Evolutionary conservation across 1,140 invertebrate species (phyloP).

Genomic region (Idris sp.): DNA sequence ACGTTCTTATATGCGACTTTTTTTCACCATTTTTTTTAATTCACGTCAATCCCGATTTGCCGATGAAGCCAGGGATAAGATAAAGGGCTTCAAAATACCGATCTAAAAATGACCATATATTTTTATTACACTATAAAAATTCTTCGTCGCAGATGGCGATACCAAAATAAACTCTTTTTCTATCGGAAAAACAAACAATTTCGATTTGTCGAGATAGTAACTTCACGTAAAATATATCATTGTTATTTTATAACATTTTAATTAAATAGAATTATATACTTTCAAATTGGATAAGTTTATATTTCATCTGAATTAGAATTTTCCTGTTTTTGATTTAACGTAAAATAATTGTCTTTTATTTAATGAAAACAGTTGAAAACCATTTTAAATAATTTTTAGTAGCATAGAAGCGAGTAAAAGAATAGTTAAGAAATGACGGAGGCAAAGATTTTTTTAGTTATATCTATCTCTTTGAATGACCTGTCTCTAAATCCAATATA

Average conservation of each 20-base stretch:
- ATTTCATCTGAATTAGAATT: too few species aligned
- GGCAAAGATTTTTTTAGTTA: slow-evolving; percentile 29
- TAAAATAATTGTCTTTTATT: too few species aligned
- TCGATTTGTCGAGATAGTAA: too few species aligned
- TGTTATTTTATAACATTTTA: too few species aligned
- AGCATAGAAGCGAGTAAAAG: too few species aligned
- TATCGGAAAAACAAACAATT: too few species aligned
- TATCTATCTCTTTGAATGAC: slow-evolving; percentile 50
- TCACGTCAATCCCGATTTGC: slow-evolving; percentile 41
- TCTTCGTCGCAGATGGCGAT: slow-evolving; percentile 59
- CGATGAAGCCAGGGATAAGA: slow-evolving; percentile 31
- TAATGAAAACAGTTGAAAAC: too few species aligned
- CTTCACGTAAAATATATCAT: too few species aligned
- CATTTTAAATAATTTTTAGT: too few species aligned
- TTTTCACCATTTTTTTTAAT: slow-evolving; percentile 42
- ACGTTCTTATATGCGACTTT: slow-evolving; percentile 30
- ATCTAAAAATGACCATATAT: slow-evolving; percentile 65
- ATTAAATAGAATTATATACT: too few species aligned
- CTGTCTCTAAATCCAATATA: slow-evolving; percentile 73
- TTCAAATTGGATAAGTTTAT: too few species aligned
- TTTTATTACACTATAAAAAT: slow-evolving; percentile 75
- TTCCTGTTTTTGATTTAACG: too few species aligned
- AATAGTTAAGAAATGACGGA: slow-evolving; percentile 14
- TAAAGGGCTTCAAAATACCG: slow-evolving; percentile 37
- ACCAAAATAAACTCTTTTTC: slow-evolving; percentile 5